These are phyloP conservation scores for Camponotus vicinus DNA, from an alignment of 1,140 invertebrate species.

Conservation along the genomic window DNA sequence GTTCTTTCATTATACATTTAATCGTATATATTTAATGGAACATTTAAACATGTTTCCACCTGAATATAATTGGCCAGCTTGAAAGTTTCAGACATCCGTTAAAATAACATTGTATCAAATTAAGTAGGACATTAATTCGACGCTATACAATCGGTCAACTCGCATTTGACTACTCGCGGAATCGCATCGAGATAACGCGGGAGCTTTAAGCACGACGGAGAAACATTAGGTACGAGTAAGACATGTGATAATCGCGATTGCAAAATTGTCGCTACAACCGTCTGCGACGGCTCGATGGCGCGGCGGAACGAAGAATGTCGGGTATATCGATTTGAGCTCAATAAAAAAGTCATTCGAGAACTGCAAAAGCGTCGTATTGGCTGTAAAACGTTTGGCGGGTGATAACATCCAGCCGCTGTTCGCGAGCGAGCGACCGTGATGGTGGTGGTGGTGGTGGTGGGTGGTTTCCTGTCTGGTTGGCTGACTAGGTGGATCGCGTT, in stretches of 20 bases:
- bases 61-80: neutral
- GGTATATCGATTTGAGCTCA: conserved; percentile 73
- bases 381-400: conserved; percentile 77
- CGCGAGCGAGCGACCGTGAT: conserved; percentile 62
- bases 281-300: conserved; percentile 21
- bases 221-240: conserved; percentile 13
- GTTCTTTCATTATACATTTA: neutral
- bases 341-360: conserved; percentile 76
- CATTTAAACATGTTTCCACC: neutral
- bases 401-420: conserved; percentile 76
- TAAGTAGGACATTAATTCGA: conserved; percentile 6
- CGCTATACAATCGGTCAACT: neutral
- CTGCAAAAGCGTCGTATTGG: conserved; percentile 75
- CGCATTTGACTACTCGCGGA: conserved; percentile 5
- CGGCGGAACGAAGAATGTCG: conserved; percentile 46
- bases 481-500: conserved; percentile 67
- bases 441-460: conserved; percentile 67
- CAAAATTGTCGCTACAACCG: conserved; percentile 46
- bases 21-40: neutral
- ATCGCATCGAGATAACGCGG: conserved; percentile 40
- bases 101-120: conserved; percentile 30
- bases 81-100: neutral
- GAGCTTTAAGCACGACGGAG: conserved; percentile 1
- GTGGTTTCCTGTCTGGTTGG: conserved; percentile 74
- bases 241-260: conserved; percentile 31